These are phyloP conservation scores for Hydropotes inermis DNA, from an alignment of 2,113 vertebrate genomes.

Conservation along the genomic window DNA sequence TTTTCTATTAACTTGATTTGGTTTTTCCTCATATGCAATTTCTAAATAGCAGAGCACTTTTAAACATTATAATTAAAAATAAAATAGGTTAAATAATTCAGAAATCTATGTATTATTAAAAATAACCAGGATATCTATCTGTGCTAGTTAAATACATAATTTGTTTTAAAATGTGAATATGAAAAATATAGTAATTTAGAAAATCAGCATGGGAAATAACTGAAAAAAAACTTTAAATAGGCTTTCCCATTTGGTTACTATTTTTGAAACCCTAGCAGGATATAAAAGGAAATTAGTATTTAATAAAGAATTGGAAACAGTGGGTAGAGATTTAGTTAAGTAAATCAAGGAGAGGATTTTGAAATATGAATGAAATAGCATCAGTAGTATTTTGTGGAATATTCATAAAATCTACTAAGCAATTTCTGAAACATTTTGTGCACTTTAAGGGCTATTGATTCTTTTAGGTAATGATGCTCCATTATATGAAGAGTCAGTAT, in stretches of 20 bases:
- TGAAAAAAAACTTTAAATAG: not conserved
- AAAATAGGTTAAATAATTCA: conserved; percentile 31
- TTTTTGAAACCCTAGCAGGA: conserved; percentile 42
- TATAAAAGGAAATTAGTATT: conserved; percentile 56
- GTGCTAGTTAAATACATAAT: conserved; percentile 39
- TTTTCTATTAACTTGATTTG: conserved; percentile 38
- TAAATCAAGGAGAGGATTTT: conserved; percentile 28
- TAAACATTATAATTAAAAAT: conserved; percentile 48
- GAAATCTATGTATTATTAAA: conserved; percentile 27
- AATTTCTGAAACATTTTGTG: not conserved
- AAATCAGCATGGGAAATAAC: conserved; percentile 53
- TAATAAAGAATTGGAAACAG: conserved; percentile 49
- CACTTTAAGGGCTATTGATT: conserved; percentile 30
- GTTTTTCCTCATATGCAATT: conserved; percentile 52
- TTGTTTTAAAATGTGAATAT: conserved; percentile 54
- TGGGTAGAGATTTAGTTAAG: conserved; percentile 39
- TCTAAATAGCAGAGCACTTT: conserved; percentile 22
- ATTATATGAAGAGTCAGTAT: conserved; percentile 31
- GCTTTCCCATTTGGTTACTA: conserved; percentile 30
- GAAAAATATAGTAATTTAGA: conserved; percentile 28
- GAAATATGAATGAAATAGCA: conserved; percentile 51
- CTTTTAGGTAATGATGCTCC: conserved; percentile 29
- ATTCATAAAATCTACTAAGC: conserved; percentile 24
- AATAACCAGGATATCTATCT: conserved; percentile 41
- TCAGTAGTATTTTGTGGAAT: conserved; percentile 14